Conservation (phyloP, 2,113 vertebrate species). For the Nycticorax nycticorax region DNA sequence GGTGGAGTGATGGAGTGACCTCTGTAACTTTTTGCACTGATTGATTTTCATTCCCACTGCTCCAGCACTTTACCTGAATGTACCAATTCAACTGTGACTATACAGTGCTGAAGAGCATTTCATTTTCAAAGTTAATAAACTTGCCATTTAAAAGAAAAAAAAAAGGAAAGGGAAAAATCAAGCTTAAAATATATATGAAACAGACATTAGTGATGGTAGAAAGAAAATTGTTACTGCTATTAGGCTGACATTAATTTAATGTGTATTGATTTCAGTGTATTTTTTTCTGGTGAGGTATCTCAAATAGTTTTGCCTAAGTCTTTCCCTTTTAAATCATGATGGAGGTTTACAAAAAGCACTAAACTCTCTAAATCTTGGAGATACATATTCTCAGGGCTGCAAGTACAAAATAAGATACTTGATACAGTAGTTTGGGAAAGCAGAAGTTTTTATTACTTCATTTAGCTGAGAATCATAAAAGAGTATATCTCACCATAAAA, state of each 20-base stretch:
- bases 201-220: background rate
- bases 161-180: background rate
- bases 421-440: background rate
- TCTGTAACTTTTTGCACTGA: background rate
- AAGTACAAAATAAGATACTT: background rate
- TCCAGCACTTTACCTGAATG: background rate
- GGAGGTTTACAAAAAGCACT: constrained; percentile 19
- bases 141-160: background rate
- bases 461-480: constrained; percentile 27
- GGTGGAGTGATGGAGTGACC: background rate
- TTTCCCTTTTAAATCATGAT: background rate
- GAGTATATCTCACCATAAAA: background rate
- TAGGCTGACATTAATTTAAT: background rate
- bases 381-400: background rate
- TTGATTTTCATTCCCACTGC: background rate
- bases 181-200: background rate
- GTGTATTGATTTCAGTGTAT: background rate
- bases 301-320: background rate
- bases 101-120: background rate
- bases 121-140: background rate
- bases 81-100: background rate
- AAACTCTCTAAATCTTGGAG: constrained; percentile 5
- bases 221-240: background rate
- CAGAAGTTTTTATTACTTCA: constrained; percentile 29
- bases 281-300: background rate